Evolutionary conservation across 2,797 vertebrate genomes (phyloP), one percentile per base, ranked within the genome.

Genomic region (Bradypodion ventrale): DNA sequence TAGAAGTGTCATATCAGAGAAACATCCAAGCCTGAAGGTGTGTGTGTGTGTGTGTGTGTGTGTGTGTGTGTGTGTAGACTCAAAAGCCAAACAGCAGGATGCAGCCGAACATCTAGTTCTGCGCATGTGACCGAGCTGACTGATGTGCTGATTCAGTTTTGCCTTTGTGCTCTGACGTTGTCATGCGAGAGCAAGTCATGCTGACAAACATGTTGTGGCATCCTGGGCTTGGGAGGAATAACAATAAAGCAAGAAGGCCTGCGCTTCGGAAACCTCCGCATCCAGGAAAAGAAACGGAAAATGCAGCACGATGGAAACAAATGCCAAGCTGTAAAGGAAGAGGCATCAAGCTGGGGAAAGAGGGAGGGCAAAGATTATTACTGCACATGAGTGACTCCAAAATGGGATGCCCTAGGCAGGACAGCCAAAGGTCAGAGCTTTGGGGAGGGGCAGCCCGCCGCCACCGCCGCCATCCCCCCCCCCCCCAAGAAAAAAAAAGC

Each of bases 101-200:
- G 52, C 83, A 91, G 66, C 62, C 27, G 63, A 88, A 81, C 81
- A 62, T 40, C 70, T 79, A 91, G 77, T 90, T 88, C 15, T 5
- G 19, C 15, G 82, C 87, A 90, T 87, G 86, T 89, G 87, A 93
- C 91, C 86, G 84, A 93, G 87, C 89, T 89, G 88, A 93, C 87
- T 94, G 86, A 92, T 92, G 78, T 92, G 88, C 94, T 94, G 93
- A 93, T 91, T 93, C 90, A 91, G 92, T 93, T 94, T 92, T 92
- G 91, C 94, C 89, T 90, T 94, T 95, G 90, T 92, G 90, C 92
- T 94, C 89, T 75, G 56, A 85, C 89, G 90, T 92, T 93, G 89
- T 92, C 91, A 65, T 84, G 90, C 85, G 84, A 88, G 85, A 92
- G 90, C 91, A 82, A 89, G 87, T 91, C 87, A 87, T 32, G 74